Evolutionary conservation across 2,888 invertebrate species (phyloP), one percentile per base, ranked within the genome.

Genomic region (Aphodius sticticus): DNA sequence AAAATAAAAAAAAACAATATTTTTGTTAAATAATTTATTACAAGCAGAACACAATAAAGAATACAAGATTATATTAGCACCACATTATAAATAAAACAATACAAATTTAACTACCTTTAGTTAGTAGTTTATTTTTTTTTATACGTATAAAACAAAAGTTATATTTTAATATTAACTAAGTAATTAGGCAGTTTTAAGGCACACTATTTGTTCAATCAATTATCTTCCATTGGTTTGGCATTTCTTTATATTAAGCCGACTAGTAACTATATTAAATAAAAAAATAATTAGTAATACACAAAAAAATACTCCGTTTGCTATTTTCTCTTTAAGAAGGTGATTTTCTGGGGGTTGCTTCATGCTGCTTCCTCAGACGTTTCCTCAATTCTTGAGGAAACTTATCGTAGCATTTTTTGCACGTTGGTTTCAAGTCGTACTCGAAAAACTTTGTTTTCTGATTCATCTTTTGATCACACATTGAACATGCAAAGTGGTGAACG

Each of bases 391-490:
- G 92, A 0, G 99, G 99, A 90, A 99, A 97, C 87, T 95, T 95
- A 87, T 99, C 99, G 89, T 99, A 99, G 90, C 99, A 99, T 86
- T 97, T 96, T 90, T 99, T 98, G 91, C 99, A 99, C 12, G 97
- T 98, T 53, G 99, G 99, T 87, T 98, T 97, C 90, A 99, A 93
- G 90, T 99, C 99, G 89, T 98, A 97, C 90, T 99, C 99, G 90
- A 98, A 99, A 91, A 99, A 99, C 90, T 99, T 99, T 70, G 98
- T 96, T 90, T 98, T 97, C 84, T 98, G 97, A 87, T 95, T 97
- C 92, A 98, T 95, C 86, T 98, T 96, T 86, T 95, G 95, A 90
- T 99, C 99, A 90, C 99, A 99, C 83, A 98, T 93, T 4, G 97
- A 95, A 90, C 99, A 99, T 77, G 98, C 96, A 90, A 99, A 99